A percentile compares a stretch with the other conserved stretches of the same genome.
phyloP scores from a whole-genome alignment of 2,113 vertebrate genomes.

The Hepsetus odoe region DNA sequence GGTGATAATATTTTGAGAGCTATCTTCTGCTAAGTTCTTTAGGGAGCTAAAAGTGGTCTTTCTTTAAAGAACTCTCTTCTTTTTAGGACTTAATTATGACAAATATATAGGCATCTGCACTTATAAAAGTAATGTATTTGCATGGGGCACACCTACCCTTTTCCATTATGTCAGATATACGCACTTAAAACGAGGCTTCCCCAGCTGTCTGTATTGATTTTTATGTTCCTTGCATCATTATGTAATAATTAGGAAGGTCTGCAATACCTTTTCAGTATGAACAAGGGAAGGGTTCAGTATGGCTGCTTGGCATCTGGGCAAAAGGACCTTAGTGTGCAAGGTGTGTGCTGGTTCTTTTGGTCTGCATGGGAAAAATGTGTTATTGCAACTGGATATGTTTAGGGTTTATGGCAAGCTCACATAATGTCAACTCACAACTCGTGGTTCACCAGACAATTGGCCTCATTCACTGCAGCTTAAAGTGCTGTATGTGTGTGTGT shows the following conservation, averaged over 20 bases:
- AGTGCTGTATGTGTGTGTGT: conserved; percentile 36
- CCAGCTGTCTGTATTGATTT: neutral
- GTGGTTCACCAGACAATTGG: conserved; percentile 62
- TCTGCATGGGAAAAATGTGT: conserved; percentile 59
- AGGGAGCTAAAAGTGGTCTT: neutral
- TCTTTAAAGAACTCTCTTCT: too few relatives aligned
- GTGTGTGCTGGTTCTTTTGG: conserved; percentile 24
- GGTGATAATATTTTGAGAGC: too few relatives aligned
- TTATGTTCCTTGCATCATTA: neutral
- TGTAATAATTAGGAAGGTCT: too few relatives aligned
- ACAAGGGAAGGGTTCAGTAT: neutral
- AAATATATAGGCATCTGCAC: too few relatives aligned
- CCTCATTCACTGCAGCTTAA: conserved; percentile 57
- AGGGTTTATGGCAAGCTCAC: conserved; percentile 62
- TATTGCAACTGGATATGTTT: conserved; percentile 62
- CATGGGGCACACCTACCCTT: neutral
- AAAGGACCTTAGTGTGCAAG: conserved; percentile 29
- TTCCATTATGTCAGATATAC: neutral
- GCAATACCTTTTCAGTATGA: too few relatives aligned
- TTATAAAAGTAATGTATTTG: neutral
- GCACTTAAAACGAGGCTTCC: neutral
- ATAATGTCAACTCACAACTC: conserved; percentile 48
- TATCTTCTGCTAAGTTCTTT: neutral
- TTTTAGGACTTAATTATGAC: too few relatives aligned
- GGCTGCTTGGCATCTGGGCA: conserved; percentile 22